phyloP scores from a whole-genome alignment of 2,888 invertebrate species.

The Leptinotarsa tumamoca region DNA sequence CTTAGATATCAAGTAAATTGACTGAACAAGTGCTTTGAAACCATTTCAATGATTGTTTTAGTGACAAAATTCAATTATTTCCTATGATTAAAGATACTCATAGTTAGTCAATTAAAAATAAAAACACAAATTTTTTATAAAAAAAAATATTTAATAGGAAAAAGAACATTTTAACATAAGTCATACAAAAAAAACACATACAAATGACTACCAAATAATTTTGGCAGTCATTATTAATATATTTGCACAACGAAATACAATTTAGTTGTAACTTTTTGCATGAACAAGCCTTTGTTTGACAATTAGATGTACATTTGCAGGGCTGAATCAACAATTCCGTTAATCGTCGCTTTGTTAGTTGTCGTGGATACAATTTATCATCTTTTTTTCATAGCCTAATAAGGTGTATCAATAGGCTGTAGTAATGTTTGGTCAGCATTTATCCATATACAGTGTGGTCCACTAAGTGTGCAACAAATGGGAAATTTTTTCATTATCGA shows the following conservation, averaged over 20 bases:
- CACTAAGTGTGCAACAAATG: no score
- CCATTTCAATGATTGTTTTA: conserved; percentile 26
- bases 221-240: conserved; percentile 31
- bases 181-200: background rate
- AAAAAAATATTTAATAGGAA: conserved; percentile 19
- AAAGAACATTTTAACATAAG: conserved; percentile 20
- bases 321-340: background rate
- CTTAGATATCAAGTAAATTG: conserved; percentile 21
- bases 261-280: background rate
- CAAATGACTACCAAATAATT: no score
- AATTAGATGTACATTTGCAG: no score
- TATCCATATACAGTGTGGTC: conserved; percentile 39
- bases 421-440: conserved; percentile 49
- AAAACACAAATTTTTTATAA: conserved; percentile 15
- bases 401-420: conserved; percentile 49
- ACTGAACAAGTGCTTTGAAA: conserved; percentile 21
- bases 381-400: conserved; percentile 47
- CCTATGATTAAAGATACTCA: conserved; percentile 19
- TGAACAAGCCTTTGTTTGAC: background rate
- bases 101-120: background rate
- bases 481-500: no score
- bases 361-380: conserved; percentile 44
- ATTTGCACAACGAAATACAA: conserved; percentile 43
- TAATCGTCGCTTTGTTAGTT: conserved; percentile 36
- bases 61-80: conserved; percentile 22